Percentiles rank a stretch among this genome's conserved stretches.
Conservation (phyloP, 1,140 invertebrate species). For the Tetramorium parvispinum region DNA sequence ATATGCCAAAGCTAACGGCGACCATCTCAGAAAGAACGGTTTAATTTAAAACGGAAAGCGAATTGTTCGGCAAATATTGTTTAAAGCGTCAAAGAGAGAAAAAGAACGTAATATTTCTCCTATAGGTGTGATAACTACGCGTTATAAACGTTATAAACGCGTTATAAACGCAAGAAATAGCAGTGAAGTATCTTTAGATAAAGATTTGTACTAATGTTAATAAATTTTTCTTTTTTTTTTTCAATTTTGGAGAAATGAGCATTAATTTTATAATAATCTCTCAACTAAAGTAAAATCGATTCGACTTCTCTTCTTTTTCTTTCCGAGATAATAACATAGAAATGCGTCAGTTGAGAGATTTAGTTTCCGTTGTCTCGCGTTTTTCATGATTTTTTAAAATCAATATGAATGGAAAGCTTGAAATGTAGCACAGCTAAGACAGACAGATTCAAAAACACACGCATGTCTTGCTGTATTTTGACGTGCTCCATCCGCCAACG, state of each 20-base stretch:
- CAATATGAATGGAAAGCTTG: background rate
- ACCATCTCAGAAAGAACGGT: background rate
- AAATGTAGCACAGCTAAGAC: background rate
- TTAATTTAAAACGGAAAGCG: background rate
- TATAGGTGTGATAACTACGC: too few relatives aligned
- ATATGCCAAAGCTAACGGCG: background rate
- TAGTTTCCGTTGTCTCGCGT: background rate
- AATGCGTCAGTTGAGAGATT: background rate
- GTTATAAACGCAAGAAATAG: background rate
- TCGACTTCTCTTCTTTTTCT: background rate
- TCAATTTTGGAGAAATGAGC: background rate
- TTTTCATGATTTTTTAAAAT: background rate
- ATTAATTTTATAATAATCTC: background rate
- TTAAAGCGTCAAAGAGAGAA: background rate
- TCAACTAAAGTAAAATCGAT: background rate
- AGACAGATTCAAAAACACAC: background rate
- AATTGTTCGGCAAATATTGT: background rate
- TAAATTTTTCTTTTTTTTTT: background rate
- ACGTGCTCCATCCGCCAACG: constrained; percentile 30
- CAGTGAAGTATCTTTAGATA: background rate
- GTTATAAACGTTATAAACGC: too few relatives aligned
- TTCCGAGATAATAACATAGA: background rate
- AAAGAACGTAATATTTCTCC: background rate
- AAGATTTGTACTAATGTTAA: background rate
- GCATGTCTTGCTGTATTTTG: constrained; percentile 34